Evolutionary conservation across 2,113 vertebrate species (phyloP).

Genomic region (Bothrops jararaca): DNA sequence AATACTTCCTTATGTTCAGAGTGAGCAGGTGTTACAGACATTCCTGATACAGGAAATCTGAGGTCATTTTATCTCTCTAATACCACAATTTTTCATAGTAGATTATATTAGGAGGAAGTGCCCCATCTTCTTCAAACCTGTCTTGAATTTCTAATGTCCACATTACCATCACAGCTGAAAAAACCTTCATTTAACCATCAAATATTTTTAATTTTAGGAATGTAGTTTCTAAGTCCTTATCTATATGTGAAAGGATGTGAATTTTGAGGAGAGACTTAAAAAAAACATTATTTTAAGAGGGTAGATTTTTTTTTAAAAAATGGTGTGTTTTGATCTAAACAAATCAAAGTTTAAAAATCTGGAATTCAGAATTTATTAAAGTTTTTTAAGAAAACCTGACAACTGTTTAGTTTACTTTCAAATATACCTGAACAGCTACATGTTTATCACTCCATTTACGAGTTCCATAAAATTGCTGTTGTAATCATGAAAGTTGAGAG

Average conservation of each 20-base stretch:
- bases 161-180: conserved; percentile 11
- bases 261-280: conserved; percentile 42
- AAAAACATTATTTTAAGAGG: conserved; percentile 59
- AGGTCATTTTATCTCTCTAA: conserved; percentile 26
- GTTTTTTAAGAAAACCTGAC: conserved; percentile 9
- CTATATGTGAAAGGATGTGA: conserved; percentile 37
- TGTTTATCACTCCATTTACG: not conserved
- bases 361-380: conserved; percentile 7
- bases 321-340: conserved; percentile 45
- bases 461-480: not conserved
- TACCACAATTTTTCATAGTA: not conserved
- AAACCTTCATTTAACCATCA: conserved; percentile 29
- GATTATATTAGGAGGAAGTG: not conserved
- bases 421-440: not conserved
- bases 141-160: conserved; percentile 35
- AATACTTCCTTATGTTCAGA: conserved; percentile 27
- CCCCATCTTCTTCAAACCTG: not conserved
- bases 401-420: not conserved
- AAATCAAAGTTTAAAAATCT: conserved; percentile 26
- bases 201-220: conserved; percentile 1
- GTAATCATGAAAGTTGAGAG: not conserved
- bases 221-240: not conserved
- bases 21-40: conserved; percentile 37
- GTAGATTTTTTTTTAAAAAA: conserved; percentile 29
- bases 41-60: conserved; percentile 46